Conservation (phyloP, 2,113 vertebrate genomes). For the Mionectes macconnelli region DNA sequence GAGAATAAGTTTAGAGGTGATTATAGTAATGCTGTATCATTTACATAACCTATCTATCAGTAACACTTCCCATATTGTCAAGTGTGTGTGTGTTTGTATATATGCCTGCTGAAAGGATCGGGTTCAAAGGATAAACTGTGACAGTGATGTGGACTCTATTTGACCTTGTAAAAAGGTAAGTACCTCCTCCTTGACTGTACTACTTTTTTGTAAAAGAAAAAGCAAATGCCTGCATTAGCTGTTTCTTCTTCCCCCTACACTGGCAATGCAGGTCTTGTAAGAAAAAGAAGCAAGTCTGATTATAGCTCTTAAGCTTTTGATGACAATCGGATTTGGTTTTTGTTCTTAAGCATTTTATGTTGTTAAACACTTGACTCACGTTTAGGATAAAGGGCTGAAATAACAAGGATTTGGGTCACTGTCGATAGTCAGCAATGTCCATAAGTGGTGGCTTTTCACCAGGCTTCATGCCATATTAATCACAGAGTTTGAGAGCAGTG, state of each 20-base stretch:
- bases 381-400: background rate
- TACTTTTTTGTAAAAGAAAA: background rate
- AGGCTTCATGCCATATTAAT: background rate
- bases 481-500: background rate
- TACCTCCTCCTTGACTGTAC: background rate
- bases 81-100: slow-evolving; percentile 9
- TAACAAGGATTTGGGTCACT: background rate
- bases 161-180: slow-evolving; percentile 8
- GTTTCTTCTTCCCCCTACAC: background rate
- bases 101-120: background rate
- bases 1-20: background rate
- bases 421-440: background rate
- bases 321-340: background rate
- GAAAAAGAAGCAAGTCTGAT: background rate
- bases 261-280: background rate
- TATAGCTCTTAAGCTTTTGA: background rate
- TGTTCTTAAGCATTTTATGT: background rate
- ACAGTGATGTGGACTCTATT: background rate
- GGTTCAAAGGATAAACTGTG: slow-evolving; percentile 28
- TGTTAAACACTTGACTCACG: background rate
- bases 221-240: rapidly evolving
- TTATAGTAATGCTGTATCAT: background rate
- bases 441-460: background rate
- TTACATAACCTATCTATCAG: slow-evolving; percentile 48
- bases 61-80: slow-evolving; percentile 31